phyloP scores from a whole-genome alignment of 2,797 vertebrate genomes.

The Girardinus metallicus region DNA sequence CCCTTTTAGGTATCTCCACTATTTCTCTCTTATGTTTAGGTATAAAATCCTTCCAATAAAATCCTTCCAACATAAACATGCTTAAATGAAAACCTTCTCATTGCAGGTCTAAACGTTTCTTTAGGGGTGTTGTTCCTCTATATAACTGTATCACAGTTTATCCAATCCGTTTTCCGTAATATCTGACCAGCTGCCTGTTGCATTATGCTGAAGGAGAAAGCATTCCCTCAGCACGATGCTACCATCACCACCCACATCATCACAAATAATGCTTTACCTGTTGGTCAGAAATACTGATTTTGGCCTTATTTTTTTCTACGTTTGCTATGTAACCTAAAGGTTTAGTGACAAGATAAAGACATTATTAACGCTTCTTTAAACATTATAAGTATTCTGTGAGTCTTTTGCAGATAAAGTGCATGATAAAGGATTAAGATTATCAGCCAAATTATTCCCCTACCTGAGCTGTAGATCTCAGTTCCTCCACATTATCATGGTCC shows the following conservation, averaged over 20 bases:
- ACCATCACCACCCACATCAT: too few species aligned
- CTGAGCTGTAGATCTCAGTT: background rate
- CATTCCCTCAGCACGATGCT: background rate
- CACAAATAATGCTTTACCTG: background rate
- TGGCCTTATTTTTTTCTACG: background rate
- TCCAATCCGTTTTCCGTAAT: background rate
- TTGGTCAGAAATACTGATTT: background rate
- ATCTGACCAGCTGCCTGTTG: background rate
- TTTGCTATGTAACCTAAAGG: background rate
- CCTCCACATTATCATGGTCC: background rate
- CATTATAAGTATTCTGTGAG: background rate
- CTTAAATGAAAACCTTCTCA: background rate
- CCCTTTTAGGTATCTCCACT: background rate
- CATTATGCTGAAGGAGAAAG: background rate
- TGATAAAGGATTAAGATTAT: background rate
- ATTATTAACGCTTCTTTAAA: background rate
- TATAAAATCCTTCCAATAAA: background rate
- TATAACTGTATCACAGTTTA: background rate
- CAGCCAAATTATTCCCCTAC: background rate
- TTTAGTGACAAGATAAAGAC: background rate
- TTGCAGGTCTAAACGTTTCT: background rate
- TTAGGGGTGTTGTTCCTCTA: background rate
- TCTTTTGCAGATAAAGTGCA: background rate
- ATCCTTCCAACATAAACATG: background rate
- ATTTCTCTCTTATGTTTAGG: background rate